Evolutionary conservation across 1,140 invertebrate genomes (phyloP), one percentile per base, ranked within the genome.

Genomic region (Drosophila neocordata): DNA sequence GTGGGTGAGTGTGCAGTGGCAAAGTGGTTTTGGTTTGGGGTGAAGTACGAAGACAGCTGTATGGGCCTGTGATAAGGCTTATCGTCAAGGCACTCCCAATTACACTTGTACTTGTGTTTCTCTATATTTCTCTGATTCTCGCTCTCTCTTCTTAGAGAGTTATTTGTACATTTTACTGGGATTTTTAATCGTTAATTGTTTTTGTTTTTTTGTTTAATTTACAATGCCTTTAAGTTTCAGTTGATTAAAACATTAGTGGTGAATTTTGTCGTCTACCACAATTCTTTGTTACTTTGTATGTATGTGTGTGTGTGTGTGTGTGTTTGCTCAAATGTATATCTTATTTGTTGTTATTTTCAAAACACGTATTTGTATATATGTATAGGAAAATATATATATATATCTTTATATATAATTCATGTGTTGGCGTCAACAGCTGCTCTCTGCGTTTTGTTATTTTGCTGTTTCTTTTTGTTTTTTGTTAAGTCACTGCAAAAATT

Each of bases 401-500:
- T 74, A 71, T 61, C 53, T 68, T 59, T 78, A 71, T 57, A 58
- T 61, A 37, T 11, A 31, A 15, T 34, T 15, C 37, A 63, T 62
- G 69, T 64, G 64, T 73, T 61, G 65, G 64, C 61, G 77, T 51
- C 76, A 66, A 71, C 66, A 69, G 72, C 61, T 75, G 70, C 58
- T 64, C 48, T 65, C 13, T 15, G 41, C 13, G 51, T 38, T 7
- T 44, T 67, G 55, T 71, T 24, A 15, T 41, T 71, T 64, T 66
- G 22, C 59, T 48, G 52, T 51, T 62, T 65, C 15, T 57, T 52
- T 53, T 56, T 76, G 55, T 62, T 31, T 31, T 31, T 31, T 31
- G 27, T 69, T 65, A 73, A 73, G 75, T 64, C 69, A 66, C 79
- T 81, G 79, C 73, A 79, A 79, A 65, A 63, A 72, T 68, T 73